A percentile compares a stretch with the other conserved stretches of the same genome.
phyloP scores from a whole-genome alignment of 2,797 vertebrate species.

The Varecia variegata region DNA sequence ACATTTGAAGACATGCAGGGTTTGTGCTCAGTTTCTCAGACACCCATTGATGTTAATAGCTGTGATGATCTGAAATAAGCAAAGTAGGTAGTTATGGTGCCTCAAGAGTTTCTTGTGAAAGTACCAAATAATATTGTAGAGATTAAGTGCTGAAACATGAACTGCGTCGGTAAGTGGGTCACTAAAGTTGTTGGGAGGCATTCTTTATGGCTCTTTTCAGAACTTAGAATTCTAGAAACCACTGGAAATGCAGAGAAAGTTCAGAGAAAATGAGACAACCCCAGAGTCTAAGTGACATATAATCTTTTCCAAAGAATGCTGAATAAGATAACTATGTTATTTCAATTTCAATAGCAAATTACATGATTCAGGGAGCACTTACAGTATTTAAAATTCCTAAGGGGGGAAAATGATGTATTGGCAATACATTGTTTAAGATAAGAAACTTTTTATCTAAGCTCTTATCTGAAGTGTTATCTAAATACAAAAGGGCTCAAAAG shows the following conservation, averaged over 20 bases:
- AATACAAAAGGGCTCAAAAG: not conserved
- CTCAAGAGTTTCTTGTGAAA: not conserved
- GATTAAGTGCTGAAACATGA: not conserved
- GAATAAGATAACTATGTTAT: not conserved
- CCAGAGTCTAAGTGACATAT: not conserved
- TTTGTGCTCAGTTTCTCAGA: not conserved
- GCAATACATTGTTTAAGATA: not conserved
- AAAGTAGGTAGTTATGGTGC: not conserved
- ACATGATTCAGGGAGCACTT: not conserved
- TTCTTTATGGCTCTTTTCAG: not conserved
- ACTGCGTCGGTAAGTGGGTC: not conserved
- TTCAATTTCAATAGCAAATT: constrained; percentile 3
- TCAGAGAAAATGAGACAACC: not conserved
- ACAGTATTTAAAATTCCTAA: not conserved
- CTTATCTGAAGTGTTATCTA: constrained; percentile 11
- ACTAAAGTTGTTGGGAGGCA: not conserved
- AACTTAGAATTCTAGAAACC: not conserved
- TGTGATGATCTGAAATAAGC: not conserved
- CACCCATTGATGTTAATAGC: not conserved
- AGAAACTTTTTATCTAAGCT: not conserved
- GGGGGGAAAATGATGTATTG: not conserved
- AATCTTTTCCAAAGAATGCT: not conserved
- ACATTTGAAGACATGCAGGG: not conserved
- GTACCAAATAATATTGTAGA: not conserved
- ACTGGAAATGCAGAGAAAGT: not conserved